These are phyloP conservation scores for Alfaro cultratus DNA, from an alignment of 2,797 vertebrate species.

Conservation along the genomic window DNA sequence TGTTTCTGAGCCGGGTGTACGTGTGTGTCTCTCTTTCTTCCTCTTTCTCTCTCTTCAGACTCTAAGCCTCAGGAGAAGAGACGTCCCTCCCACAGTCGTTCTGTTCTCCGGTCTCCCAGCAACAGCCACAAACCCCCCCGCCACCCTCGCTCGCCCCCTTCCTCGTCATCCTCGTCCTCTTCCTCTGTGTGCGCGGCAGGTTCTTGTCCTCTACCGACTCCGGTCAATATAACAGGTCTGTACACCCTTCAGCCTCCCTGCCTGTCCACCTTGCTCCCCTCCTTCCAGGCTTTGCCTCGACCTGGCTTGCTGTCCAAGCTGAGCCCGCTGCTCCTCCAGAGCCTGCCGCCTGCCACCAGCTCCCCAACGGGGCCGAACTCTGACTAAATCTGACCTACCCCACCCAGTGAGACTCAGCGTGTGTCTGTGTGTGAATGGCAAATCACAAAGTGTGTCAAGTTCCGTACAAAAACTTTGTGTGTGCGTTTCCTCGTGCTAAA, in stretches of 20 bases:
- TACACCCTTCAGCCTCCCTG: slow-evolving; percentile 78
- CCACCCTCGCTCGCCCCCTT: slow-evolving; percentile 74
- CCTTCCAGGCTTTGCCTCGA: slow-evolving; percentile 74
- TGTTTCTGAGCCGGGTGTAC: slow-evolving; percentile 50
- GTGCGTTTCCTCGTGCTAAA: slow-evolving; percentile 3
- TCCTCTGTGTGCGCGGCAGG: slow-evolving; percentile 71
- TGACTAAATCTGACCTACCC: slow-evolving; percentile 46
- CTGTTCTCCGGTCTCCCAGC: slow-evolving; percentile 81
- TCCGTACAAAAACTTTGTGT: background rate
- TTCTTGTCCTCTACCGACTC: slow-evolving; percentile 80
- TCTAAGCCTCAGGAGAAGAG: slow-evolving; percentile 87
- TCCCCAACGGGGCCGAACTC: slow-evolving; percentile 62
- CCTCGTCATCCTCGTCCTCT: slow-evolving; percentile 76
- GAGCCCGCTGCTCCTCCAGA: slow-evolving; percentile 74
- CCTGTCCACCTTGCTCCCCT: slow-evolving; percentile 78
- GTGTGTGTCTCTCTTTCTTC: slow-evolving; percentile 49
- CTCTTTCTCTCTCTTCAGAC: slow-evolving; percentile 79
- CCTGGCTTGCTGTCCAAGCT: slow-evolving; percentile 71
- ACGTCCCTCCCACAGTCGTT: slow-evolving; percentile 83
- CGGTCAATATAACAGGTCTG: slow-evolving; percentile 89
- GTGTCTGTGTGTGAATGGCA: background rate
- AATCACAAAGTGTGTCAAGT: background rate
- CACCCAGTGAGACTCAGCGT: slow-evolving; percentile 17
- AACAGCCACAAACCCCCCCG: slow-evolving; percentile 74
- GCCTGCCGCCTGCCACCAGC: slow-evolving; percentile 58